phyloP scores from a whole-genome alignment of 2,797 vertebrate species.

The Aviceda leuphotes region DNA sequence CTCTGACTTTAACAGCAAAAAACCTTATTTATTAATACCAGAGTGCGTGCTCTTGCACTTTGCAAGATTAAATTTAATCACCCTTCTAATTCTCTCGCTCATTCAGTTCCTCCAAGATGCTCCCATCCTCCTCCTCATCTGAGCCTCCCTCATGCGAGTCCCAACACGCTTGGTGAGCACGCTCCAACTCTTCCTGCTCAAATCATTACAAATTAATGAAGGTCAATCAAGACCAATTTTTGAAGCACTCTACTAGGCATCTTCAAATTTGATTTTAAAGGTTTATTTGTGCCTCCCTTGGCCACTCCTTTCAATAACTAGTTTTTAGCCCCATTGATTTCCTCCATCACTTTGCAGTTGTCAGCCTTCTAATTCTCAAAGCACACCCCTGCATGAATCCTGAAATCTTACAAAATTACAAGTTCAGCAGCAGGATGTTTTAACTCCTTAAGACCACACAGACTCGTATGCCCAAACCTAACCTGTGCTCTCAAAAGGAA shows the following conservation, averaged over 20 bases:
- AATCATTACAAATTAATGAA: not conserved
- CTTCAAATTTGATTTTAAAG: not conserved
- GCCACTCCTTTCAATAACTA: not conserved
- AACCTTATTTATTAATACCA: not conserved
- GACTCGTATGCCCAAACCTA: rapidly evolving
- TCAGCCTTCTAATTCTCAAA: not conserved
- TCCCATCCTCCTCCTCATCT: not conserved
- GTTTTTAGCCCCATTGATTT: not conserved
- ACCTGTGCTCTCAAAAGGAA: not conserved
- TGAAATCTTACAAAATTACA: not conserved
- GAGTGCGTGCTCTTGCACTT: not conserved
- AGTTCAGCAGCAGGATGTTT: not conserved
- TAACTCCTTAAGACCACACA: not conserved
- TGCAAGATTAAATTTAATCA: not conserved
- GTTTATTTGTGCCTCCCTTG: not conserved
- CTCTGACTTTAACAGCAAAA: not conserved
- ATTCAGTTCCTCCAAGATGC: not conserved
- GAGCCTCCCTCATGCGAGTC: not conserved
- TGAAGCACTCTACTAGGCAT: not conserved
- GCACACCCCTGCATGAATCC: not conserved
- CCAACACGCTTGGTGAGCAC: not conserved
- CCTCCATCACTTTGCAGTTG: not conserved
- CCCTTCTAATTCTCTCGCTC: not conserved
- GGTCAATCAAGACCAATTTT: not conserved
- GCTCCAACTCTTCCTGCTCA: not conserved